These are phyloP conservation scores for Papilio polyxenes DNA, from an alignment of 1,140 invertebrate species.

Conservation along the genomic window DNA sequence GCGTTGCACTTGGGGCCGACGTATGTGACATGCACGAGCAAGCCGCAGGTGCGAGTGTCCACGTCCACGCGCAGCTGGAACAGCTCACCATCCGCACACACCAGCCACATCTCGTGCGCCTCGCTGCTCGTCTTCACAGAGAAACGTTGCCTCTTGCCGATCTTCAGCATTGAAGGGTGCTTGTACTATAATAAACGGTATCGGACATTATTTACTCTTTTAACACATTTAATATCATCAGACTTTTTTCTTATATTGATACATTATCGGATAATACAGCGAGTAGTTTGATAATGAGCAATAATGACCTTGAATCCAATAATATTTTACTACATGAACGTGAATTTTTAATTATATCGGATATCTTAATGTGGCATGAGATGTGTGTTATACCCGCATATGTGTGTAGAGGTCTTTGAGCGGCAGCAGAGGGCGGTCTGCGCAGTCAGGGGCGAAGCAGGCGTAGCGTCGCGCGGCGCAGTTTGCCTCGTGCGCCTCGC, in stretches of 20 bases:
- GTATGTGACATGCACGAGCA: slow-evolving; percentile 60
- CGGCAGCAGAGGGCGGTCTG: slow-evolving; percentile 45
- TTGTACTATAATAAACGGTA: slow-evolving; percentile 44
- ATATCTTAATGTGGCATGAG: no score
- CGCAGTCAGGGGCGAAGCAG: slow-evolving; percentile 63
- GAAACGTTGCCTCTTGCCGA: slow-evolving; percentile 58
- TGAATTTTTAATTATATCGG: no score
- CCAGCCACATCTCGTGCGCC: slow-evolving; percentile 61
- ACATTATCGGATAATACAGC: no score
- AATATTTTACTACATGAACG: no score
- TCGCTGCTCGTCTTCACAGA: slow-evolving; percentile 60
- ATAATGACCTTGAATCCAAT: no score
- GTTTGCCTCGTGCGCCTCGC: slow-evolving; percentile 66
- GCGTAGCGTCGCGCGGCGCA: slow-evolving; percentile 64
- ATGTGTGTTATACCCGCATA: slow-evolving; percentile 52
- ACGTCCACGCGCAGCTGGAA: slow-evolving; percentile 67
- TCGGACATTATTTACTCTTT: no score
- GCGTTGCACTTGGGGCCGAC: slow-evolving; percentile 67
- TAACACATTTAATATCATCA: not conserved
- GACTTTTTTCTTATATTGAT: no score
- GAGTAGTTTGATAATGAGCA: no score
- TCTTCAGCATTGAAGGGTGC: slow-evolving; percentile 54
- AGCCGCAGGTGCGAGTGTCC: slow-evolving; percentile 56
- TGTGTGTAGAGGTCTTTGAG: slow-evolving; percentile 51
- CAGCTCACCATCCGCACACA: slow-evolving; percentile 54